Base-by-base conservation (phyloP, 1,140 invertebrate species). In the Ips typographus region DNA sequence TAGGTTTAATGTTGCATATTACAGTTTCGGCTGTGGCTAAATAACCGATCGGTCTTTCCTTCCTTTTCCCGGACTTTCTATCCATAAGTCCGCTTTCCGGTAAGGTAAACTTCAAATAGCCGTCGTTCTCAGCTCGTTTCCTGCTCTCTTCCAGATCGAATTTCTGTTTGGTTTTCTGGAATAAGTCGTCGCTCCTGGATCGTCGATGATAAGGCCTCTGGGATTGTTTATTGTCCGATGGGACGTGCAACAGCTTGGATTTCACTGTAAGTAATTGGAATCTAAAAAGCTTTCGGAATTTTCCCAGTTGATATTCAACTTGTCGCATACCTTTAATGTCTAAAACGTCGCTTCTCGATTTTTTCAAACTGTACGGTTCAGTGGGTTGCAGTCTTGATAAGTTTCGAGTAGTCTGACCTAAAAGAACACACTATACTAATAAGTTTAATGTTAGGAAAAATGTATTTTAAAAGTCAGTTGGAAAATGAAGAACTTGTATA, bases 41-140 rank as follows among this genome's bases (percentile, higher is more conserved):
- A 65, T 47, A 53, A 7, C 51, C 43, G 4, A 40, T 36, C 8
- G 41, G 3, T 1, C 3, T 40, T 43, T 67, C 68, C 63, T 70
- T 69, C 42, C 57, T 72, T 22, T 65, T 65, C 22, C 22, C 22
- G 22, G 22, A 22, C n/a, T 57, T 7, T n/a, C 4, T 38, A 38
- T 65, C 51, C 22, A n/a, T n/a, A 38, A 7, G 22, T 57, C 8
- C 51, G 47, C 43, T 64, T 63, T 58, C 43, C 41, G 49, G 39
- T 22, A 36, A 36, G 2, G 75, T 59, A 66, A 76, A 75, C 37
- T 74, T 76, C 42, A 65, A 71, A 55, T 74, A 76, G 22, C 74
- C 76, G 47, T 77, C 76, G 8, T 43, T 70, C 58, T 75, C 71
- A 3, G 76, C 75, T 5, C 73, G 65, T 65, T 73, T 77, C 52